Evolutionary conservation across 2,113 vertebrate species (phyloP).

Genomic region (Toxotes chatareus): DNA sequence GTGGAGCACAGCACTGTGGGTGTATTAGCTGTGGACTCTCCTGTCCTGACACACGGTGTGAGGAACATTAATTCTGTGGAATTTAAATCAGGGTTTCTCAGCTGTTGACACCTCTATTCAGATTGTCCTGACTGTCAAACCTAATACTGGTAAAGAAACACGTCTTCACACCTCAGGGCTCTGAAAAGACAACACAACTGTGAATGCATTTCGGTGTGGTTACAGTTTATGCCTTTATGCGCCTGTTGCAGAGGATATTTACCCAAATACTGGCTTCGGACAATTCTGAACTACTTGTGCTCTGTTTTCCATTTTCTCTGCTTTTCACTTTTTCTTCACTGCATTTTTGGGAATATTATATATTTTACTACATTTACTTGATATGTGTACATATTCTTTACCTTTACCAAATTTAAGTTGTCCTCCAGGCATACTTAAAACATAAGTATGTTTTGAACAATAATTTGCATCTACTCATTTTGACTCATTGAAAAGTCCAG

Average conservation of each 20-base stretch:
- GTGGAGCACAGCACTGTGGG: constrained; percentile 34
- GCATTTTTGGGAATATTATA: too few relatives aligned
- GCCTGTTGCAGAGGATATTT: background rate
- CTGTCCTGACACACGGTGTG: constrained; percentile 9
- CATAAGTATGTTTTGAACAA: background rate
- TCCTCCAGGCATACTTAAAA: background rate
- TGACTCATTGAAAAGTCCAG: too few relatives aligned
- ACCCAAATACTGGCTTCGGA: background rate
- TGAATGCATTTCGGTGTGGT: background rate
- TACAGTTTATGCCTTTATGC: background rate
- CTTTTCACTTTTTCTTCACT: background rate
- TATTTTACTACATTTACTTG: too few relatives aligned
- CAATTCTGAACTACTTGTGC: background rate
- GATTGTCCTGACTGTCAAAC: background rate
- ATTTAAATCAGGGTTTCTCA: constrained; percentile 11
- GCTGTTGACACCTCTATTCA: background rate
- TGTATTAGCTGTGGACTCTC: constrained; percentile 12
- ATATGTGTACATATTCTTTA: too few relatives aligned
- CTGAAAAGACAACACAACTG: background rate
- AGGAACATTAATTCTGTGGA: constrained; percentile 7
- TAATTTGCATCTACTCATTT: too few relatives aligned
- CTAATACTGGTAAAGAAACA: background rate
- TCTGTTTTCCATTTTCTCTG: background rate
- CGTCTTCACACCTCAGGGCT: background rate
- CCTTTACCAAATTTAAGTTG: background rate